A percentile compares a stretch with the other conserved stretches of the same genome.
Conservation (phyloP, 53 echinoderm and acorn worm genomes). For the Echinometra lucunter region DNA sequence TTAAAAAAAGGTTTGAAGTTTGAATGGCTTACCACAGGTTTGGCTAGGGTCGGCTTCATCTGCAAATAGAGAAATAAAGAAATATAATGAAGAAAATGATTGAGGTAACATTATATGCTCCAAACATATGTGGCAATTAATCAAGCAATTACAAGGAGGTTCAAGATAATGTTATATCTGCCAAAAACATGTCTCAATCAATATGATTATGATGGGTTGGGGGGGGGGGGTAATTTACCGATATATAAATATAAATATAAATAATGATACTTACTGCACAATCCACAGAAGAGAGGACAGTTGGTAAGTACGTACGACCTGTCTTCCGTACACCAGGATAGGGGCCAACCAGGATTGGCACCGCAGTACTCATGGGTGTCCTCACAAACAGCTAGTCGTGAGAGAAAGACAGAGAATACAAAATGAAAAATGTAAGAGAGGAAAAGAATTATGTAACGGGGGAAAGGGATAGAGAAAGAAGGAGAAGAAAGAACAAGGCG, state of each 20-base stretch:
- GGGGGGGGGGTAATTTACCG: too few species aligned
- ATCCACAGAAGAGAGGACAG: slow-evolving; percentile 73
- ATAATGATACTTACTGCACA: slow-evolving; percentile 65
- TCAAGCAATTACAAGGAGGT: too few species aligned
- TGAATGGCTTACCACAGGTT: slow-evolving; percentile 78
- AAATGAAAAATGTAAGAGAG: too few species aligned
- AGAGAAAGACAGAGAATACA: not conserved
- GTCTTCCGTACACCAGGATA: slow-evolving; percentile 64
- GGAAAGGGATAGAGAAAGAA: not conserved
- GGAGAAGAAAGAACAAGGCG: not conserved
- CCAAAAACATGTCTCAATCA: too few species aligned
- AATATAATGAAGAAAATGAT: not conserved
- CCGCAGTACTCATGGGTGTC: slow-evolving; percentile 77
- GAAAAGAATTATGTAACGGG: not conserved
- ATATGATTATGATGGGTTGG: too few species aligned
- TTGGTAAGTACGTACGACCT: slow-evolving; percentile 67
- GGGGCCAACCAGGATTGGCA: slow-evolving; percentile 79
- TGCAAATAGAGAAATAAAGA: slow-evolving; percentile 25
- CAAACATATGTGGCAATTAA: not conserved
- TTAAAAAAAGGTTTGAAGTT: not conserved
- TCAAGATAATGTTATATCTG: too few species aligned
- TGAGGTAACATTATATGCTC: not conserved
- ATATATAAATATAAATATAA: too few species aligned
- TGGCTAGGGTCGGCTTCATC: slow-evolving; percentile 72
- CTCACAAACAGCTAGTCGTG: slow-evolving; percentile 73